Evolutionary conservation across 1,140 invertebrate genomes (phyloP).

Genomic region (Neodiprion fabricii): DNA sequence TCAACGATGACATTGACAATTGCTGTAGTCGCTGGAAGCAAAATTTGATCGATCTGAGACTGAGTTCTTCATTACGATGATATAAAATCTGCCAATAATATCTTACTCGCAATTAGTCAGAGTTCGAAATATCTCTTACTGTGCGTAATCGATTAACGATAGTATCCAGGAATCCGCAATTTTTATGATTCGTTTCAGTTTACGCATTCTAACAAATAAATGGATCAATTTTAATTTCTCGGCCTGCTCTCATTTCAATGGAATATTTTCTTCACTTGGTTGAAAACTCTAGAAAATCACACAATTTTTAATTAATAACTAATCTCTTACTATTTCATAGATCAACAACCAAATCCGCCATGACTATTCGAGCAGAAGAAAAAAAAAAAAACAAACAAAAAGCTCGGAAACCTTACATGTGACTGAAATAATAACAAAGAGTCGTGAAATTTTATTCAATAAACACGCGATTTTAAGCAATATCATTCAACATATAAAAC

Average conservation of each 20-base stretch:
- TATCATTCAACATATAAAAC: too few relatives aligned
- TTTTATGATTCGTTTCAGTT: slow-evolving; percentile 22
- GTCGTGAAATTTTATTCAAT: too few relatives aligned
- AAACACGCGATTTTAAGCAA: too few relatives aligned
- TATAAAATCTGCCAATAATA: background rate
- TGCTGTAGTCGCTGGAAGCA: slow-evolving; percentile 19
- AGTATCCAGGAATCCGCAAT: slow-evolving; percentile 10
- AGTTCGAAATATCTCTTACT: slow-evolving; percentile 10
- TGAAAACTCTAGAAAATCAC: too few relatives aligned
- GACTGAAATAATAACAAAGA: background rate
- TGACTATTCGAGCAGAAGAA: background rate
- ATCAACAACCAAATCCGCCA: background rate
- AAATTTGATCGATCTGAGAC: slow-evolving; percentile 10
- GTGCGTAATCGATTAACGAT: slow-evolving; percentile 19
- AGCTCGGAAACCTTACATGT: slow-evolving; percentile 18
- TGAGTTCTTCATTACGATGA: slow-evolving; percentile 17
- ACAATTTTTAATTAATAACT: too few relatives aligned
- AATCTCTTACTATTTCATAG: background rate
- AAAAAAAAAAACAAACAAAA: slow-evolving; percentile 21
- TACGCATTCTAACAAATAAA: background rate
- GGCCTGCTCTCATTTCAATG: too few relatives aligned
- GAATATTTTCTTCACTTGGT: too few relatives aligned
- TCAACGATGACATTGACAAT: slow-evolving; percentile 45
- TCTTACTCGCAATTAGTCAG: background rate
- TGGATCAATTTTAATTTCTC: too few relatives aligned